A percentile compares a stretch with the other conserved stretches of the same genome.
Evolutionary conservation across 2,888 invertebrate species (phyloP).

Genomic region (Meloe dianella): DNA sequence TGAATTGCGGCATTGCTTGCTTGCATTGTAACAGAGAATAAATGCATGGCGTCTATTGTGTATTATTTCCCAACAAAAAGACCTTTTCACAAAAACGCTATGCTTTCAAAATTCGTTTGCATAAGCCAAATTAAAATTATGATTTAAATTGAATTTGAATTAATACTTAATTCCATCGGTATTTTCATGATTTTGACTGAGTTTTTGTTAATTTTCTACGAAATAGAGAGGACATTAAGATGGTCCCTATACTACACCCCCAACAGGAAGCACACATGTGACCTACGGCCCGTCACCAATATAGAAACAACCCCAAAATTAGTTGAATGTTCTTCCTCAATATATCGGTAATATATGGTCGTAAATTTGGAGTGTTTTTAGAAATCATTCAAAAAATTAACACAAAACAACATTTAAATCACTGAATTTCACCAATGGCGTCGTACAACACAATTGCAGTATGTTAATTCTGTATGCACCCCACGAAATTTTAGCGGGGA

Average conservation of each 20-base stretch:
- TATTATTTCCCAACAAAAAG: conserved; percentile 14
- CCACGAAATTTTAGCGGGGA: neutral
- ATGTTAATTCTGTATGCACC: neutral
- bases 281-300: conserved; percentile 24
- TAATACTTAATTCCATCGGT: neutral
- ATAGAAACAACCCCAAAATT: conserved; percentile 4
- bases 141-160: neutral
- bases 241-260: conserved; percentile 28
- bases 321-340: neutral
- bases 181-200: neutral
- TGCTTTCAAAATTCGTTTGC: conserved; percentile 11
- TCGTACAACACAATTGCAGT: neutral
- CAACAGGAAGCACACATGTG: conserved; percentile 44
- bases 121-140: neutral
- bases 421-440: neutral
- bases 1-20: conserved; percentile 33
- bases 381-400: neutral
- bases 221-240: conserved; percentile 32
- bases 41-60: conserved; percentile 18
- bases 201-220: neutral
- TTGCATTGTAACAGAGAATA: conserved; percentile 25
- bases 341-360: conserved; percentile 2
- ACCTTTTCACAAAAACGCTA: conserved; percentile 5
- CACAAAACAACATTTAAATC: no score
- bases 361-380: neutral